These are phyloP conservation scores for Megaustenia siamemsis DNA, from an alignment of 2,888 invertebrate species.

Conservation along the genomic window DNA sequence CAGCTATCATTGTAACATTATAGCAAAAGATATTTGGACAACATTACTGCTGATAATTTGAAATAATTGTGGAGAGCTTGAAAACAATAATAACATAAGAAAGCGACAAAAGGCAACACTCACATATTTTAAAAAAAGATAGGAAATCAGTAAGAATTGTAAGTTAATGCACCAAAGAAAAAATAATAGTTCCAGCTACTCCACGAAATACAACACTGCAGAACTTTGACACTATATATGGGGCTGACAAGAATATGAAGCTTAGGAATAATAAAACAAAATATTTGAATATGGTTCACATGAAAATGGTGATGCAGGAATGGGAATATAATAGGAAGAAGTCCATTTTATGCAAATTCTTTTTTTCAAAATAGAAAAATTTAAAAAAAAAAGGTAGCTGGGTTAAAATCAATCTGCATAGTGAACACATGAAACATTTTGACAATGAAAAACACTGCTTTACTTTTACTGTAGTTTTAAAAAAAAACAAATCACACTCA, in stretches of 20 bases:
- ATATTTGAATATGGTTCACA: conserved; percentile 10
- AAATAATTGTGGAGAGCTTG: neutral
- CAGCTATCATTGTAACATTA: neutral
- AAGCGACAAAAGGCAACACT: neutral
- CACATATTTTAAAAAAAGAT: conserved; percentile 1
- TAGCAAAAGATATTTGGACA: neutral
- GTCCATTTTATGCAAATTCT: neutral
- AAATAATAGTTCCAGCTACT: neutral
- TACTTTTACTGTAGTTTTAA: neutral
- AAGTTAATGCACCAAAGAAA: neutral
- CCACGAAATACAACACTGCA: neutral
- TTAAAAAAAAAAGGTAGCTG: neutral
- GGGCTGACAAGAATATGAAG: neutral
- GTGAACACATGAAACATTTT: neutral
- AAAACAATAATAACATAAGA: neutral
- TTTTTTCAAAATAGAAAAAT: too few relatives aligned
- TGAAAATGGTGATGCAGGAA: conserved; percentile 18
- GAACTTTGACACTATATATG: neutral
- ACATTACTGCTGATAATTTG: neutral
- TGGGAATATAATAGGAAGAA: conserved; percentile 14
- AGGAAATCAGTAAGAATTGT: neutral
- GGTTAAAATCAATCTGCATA: conserved; percentile 39
- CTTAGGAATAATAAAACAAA: neutral
- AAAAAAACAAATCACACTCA: neutral
- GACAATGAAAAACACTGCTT: conserved; percentile 9